Evolutionary conservation across 2,888 invertebrate genomes (phyloP).

Genomic region (Caradrina kadenii): DNA sequence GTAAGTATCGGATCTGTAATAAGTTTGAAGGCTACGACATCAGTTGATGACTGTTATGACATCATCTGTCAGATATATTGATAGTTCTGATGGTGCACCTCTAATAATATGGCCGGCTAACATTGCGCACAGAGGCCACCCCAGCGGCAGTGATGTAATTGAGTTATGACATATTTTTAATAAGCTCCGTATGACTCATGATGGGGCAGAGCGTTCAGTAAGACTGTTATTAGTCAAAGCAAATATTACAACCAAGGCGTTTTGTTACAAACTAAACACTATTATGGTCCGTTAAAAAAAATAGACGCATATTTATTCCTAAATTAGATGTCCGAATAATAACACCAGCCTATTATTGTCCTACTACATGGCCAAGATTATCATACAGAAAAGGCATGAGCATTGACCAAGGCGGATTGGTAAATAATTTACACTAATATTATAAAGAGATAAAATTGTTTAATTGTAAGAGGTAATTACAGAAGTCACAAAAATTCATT

Average conservation of each 20-base stretch:
- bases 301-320: neutral
- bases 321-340: neutral
- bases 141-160: slow-evolving; percentile 62
- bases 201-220: slow-evolving; percentile 5
- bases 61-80: slow-evolving; percentile 76
- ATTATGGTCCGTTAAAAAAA: neutral
- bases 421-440: too few relatives aligned
- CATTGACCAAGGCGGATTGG: too few relatives aligned
- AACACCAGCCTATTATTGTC: too few relatives aligned
- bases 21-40: slow-evolving; percentile 61
- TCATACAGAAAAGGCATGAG: too few relatives aligned
- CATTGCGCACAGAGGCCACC: slow-evolving; percentile 65
- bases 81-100: slow-evolving; percentile 73
- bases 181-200: slow-evolving; percentile 45
- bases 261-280: neutral
- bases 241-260: neutral
- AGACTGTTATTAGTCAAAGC: slow-evolving; percentile 5
- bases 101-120: slow-evolving; percentile 70
- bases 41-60: slow-evolving; percentile 70
- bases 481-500: too few relatives aligned
- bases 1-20: slow-evolving; percentile 50
- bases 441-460: too few relatives aligned
- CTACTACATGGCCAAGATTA: too few relatives aligned
- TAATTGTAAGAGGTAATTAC: too few relatives aligned
- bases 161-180: slow-evolving; percentile 65